Evolutionary conservation across 1,140 invertebrate species (phyloP), one percentile per base, ranked within the genome.

Genomic region (Scylla paramamosain): DNA sequence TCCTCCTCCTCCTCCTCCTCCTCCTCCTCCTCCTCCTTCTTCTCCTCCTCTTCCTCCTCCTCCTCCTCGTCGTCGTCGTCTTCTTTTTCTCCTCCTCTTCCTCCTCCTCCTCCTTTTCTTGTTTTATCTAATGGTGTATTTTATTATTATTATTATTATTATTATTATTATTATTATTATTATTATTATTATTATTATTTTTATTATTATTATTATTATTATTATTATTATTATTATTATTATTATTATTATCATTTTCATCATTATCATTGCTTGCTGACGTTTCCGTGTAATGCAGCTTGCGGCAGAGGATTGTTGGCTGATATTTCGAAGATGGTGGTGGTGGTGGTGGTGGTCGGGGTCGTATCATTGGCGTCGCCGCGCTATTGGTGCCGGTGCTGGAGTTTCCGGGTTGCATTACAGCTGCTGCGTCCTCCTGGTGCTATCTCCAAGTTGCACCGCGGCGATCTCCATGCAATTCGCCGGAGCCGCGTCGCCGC

Each of bases 381-480:
- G 52, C 16, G 52, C 12, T 59, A 20, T 12, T 59, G 67, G n/a
- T 77, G n/a, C 6, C 25, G 67, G 10, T 77, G 67, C 20, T 25
- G 67, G 67, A n/a, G 67, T 25, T 77, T 77, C 67, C 67, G 67
- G 67, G 67, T 77, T 77, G 67, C 67, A 77, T 77, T n/a, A 77
- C 67, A n/a, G 67, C 67, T 0, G 67, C 67, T 1, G 12, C 67
- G 67, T n/a, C 67, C 67, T 25, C 67, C 7, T 20, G 67, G 12
- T n/a, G 67, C 67, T 77, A 77, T 77, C 67, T 77, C 67, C 20
- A 20, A n/a, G 67, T 77, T 77, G 67, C 67, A 77, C 67, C 6
- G 67, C 67, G 67, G 67, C 25, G 67, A 77, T 77, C 67, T 77
- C 67, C 67, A 77, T n/a, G 67, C 20, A 25, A 77, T n/a, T n/a